These are phyloP conservation scores for Flexamia atlantica DNA, from an alignment of 2,888 invertebrate genomes.

Conservation along the genomic window DNA sequence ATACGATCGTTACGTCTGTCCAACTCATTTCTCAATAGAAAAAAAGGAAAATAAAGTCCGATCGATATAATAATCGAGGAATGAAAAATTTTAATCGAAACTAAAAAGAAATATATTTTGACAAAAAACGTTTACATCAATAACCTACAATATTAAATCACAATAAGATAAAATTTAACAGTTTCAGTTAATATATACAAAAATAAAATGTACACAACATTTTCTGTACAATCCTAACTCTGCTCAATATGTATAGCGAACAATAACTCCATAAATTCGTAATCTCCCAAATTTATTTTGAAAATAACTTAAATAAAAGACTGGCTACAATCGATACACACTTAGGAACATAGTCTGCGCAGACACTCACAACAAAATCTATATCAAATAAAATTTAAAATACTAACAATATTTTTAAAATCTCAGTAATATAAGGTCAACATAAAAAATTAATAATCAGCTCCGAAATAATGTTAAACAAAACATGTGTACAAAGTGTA, in stretches of 20 bases:
- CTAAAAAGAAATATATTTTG: conserved; percentile 22
- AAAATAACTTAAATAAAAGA: conserved; percentile 42
- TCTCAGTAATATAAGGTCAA: conserved; percentile 28
- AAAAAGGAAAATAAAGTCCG: conserved; percentile 25
- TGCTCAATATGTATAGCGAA: conserved; percentile 47
- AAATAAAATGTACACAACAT: conserved; percentile 61
- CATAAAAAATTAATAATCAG: conserved; percentile 26
- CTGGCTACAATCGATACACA: conserved; percentile 32
- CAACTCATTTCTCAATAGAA: conserved; percentile 39
- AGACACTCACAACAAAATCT: conserved; percentile 25
- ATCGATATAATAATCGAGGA: conserved; percentile 31
- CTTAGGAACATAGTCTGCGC: conserved; percentile 46
- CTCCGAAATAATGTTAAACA: neutral
- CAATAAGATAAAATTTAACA: conserved; percentile 62
- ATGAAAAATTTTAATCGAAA: conserved; percentile 44
- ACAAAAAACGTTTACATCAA: conserved; percentile 41
- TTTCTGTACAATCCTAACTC: conserved; percentile 49
- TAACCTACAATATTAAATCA: conserved; percentile 61
- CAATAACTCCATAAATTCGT: conserved; percentile 58
- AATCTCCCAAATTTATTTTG: conserved; percentile 55
- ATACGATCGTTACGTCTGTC: conserved; percentile 10
- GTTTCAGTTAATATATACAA: conserved; percentile 60
- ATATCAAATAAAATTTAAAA: conserved; percentile 41
- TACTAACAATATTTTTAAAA: conserved; percentile 41
- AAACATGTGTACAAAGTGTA: neutral